These are phyloP conservation scores for Ginglymostoma cirratum DNA, from an alignment of 2,113 vertebrate species.

Conservation along the genomic window DNA sequence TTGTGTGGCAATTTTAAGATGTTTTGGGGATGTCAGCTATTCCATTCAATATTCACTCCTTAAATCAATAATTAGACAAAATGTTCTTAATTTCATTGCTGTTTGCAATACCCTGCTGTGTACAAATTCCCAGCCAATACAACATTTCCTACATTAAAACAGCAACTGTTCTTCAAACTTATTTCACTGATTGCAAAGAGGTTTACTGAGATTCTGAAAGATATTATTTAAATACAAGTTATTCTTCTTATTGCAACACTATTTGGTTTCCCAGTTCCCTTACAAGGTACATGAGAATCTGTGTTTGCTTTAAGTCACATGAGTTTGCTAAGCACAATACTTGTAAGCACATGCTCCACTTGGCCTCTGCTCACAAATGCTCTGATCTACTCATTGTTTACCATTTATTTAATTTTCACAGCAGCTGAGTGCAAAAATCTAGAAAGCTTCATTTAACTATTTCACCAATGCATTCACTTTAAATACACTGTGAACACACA, in stretches of 20 bases:
- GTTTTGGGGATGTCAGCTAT: background rate
- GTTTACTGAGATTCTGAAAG: background rate
- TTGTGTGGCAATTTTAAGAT: background rate
- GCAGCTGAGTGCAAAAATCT: background rate
- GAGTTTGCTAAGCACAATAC: background rate
- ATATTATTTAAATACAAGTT: background rate
- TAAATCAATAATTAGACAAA: background rate
- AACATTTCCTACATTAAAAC: background rate
- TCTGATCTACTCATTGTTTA: background rate
- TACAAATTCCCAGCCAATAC: background rate
- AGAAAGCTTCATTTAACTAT: background rate
- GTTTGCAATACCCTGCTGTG: too few relatives aligned
- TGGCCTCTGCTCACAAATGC: background rate
- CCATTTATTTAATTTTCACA: constrained; percentile 3
- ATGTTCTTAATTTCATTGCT: background rate
- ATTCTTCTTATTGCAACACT: background rate
- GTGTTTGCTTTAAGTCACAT: constrained; percentile 9
- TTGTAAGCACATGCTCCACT: constrained; percentile 3
- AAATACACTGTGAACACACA: background rate
- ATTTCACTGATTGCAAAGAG: background rate
- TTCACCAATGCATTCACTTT: background rate
- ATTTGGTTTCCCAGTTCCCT: background rate
- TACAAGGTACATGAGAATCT: background rate
- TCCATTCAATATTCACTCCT: background rate
- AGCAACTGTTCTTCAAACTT: background rate